Base-by-base conservation (phyloP, 2,113 vertebrate genomes). In the Apodemus sylvaticus region DNA sequence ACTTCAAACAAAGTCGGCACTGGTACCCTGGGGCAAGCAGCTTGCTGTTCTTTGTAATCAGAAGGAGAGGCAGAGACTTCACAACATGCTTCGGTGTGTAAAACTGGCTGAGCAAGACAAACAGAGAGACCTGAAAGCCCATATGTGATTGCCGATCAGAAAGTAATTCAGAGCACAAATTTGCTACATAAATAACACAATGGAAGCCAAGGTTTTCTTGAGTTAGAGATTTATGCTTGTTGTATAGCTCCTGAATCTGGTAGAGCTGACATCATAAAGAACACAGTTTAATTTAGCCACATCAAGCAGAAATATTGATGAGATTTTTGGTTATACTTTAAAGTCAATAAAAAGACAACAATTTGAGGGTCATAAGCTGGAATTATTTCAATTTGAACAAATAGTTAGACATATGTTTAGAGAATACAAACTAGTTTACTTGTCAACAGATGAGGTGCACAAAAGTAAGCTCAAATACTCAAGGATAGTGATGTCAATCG, bases 1-100 rank as follows among this genome's bases (percentile, higher is more conserved):
- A 92, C 94, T 98, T 98, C 97, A 99, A 91, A 96, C 99, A 99
- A 77, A 98, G 96, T 62, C 98, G 98, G 86, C 98, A 98, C 89
- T 99, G 99, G 92, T 96, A 96, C 4, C 98, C 99, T 1, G 95
- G 98, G 58, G 97, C 97, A 93, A 99, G 97, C 58, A 99, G 98
- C 66, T 85, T 97, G 96, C 98, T 98, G 7, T 95, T 93, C 55
- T 95, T 96, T 16, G 98, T 98, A 81, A 99, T 96, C 53, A 93
- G 85, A 62, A 97, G 45, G 5, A 93, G n/a, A 19, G 98, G 98
- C 73, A 99, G 76, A 58, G 94, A 92, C 76, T 90, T 97, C 36
- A 99, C 87, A 26, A 96, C 71, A 0, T 91, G 48, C 36, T 98
- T 97, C 39, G 99, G 98, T n/a, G 98, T 97, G 39, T 73, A 93